Evolutionary conservation across 37 sponge, comb jelly and placozoan genomes (phyloP), one percentile per base, ranked within the genome.

Genomic region (Hormiphora californensis): DNA sequence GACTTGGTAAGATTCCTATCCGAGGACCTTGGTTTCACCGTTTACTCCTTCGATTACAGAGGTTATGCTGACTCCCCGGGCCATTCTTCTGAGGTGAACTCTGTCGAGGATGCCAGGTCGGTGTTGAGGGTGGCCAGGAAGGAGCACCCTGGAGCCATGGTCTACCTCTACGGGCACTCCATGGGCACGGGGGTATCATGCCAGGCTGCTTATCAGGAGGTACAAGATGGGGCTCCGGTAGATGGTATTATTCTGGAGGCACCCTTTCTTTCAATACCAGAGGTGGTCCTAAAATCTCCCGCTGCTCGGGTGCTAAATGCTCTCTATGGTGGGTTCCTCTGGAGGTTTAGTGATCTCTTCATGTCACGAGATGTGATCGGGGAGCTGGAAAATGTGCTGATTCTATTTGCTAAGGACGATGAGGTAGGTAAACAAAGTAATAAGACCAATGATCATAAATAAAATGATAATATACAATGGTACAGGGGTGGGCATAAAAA

Each of bases 161-260:
- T 57, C 23, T 23, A 28, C 30, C 61, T 57, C 30, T 57, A 57
- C 61, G 61, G 61, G 5, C 61, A 57, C 61, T 57, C 61, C 61
- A 57, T 57, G 61, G 61, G 61, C n/a, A 57, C 61, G n/a, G 61
- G 61, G n/a, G 61, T 57, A 4, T 23, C 27, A 5, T 57, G 61
- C 27, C 61, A 57, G 23, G 27, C 61, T 57, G 61, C 61, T 21
- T 57, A 57, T 57, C 61, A 57, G 61, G n/a, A 28, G 61, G 3
- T 57, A 28, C 61, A 57, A 4, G 61, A 57, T 19, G 61, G n/a
- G 5, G 23, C 61, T 5, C 17, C 61, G n/a, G 23, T 57, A 12
- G 23, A 57, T 15, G 9, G 30, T 15, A 12, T 57, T 21, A 57
- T 57, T 4, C n/a, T 57, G 23, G 61, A 57, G 23, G 61, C 61